Evolutionary conservation across 2,888 invertebrate genomes (phyloP).

Genomic region (Imbricaverruca yamaguchii): DNA sequence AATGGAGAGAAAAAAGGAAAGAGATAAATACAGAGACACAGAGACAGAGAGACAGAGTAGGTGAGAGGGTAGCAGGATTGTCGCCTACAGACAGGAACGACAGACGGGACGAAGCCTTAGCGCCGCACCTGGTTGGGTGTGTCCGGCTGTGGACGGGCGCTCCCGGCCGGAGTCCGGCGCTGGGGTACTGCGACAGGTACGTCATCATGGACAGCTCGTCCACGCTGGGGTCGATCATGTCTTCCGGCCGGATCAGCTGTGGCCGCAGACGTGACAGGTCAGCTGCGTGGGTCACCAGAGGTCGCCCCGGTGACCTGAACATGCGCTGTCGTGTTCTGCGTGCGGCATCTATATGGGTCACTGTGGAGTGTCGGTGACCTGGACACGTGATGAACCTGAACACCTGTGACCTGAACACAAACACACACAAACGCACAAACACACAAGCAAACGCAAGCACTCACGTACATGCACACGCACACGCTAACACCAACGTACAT

Average conservation of each 20-base stretch:
- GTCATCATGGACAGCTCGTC: conserved; percentile 94
- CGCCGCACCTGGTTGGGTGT: conserved; percentile 62
- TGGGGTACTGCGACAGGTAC: conserved; percentile 83
- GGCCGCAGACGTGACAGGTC: background rate
- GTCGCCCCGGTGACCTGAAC: no score
- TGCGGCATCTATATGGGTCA: no score
- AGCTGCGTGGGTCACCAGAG: no score
- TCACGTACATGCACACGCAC: no score
- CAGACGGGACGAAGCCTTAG: background rate
- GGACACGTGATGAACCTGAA: no score
- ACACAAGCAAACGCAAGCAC: no score
- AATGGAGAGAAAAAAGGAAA: background rate
- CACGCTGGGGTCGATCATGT: conserved; percentile 82
- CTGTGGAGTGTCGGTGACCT: no score
- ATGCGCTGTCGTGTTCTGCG: no score
- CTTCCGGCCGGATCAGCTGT: conserved; percentile 75
- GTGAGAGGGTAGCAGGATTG: background rate
- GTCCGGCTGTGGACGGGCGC: conserved; percentile 71
- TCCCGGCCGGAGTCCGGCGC: conserved; percentile 69
- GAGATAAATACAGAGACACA: background rate
- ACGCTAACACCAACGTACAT: no score
- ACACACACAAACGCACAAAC: no score
- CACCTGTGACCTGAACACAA: no score
- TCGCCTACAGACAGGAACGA: background rate
- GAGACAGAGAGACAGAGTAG: background rate